phyloP scores from a whole-genome alignment of 2,113 vertebrate genomes.

The Arenaria interpres region DNA sequence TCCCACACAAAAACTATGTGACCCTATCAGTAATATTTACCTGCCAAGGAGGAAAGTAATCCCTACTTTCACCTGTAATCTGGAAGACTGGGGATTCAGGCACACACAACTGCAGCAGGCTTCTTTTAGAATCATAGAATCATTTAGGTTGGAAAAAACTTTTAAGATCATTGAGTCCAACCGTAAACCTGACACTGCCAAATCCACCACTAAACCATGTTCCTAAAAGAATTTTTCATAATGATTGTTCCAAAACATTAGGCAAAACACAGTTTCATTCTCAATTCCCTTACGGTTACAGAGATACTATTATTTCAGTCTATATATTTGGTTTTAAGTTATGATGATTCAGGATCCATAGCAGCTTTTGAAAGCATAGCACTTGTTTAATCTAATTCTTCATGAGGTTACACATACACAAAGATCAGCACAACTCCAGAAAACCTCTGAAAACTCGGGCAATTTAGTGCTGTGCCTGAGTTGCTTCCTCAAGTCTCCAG shows the following conservation, averaged over 20 bases:
- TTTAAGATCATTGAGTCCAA: background rate
- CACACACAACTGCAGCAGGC: background rate
- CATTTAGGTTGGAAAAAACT: background rate
- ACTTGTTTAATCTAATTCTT: slow-evolving; percentile 45
- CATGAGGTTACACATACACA: background rate
- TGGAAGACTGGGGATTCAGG: background rate
- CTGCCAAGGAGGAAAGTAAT: background rate
- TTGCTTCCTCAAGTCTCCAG: background rate
- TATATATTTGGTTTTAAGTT: background rate
- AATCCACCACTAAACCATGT: background rate
- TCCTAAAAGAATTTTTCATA: background rate
- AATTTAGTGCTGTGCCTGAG: slow-evolving; percentile 3
- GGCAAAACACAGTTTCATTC: slow-evolving; percentile 12
- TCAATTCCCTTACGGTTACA: background rate
- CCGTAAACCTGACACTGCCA: background rate
- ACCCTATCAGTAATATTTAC: background rate
- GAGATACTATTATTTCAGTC: background rate
- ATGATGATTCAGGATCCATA: background rate
- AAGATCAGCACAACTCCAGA: slow-evolving; percentile 41
- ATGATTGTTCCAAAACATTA: background rate
- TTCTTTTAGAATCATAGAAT: background rate
- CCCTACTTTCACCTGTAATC: background rate
- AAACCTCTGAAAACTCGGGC: background rate
- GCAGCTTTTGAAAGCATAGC: slow-evolving; percentile 55
- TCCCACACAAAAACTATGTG: background rate